Conservation (phyloP, 2,797 vertebrate species). For the Anas bahamensis region DNA sequence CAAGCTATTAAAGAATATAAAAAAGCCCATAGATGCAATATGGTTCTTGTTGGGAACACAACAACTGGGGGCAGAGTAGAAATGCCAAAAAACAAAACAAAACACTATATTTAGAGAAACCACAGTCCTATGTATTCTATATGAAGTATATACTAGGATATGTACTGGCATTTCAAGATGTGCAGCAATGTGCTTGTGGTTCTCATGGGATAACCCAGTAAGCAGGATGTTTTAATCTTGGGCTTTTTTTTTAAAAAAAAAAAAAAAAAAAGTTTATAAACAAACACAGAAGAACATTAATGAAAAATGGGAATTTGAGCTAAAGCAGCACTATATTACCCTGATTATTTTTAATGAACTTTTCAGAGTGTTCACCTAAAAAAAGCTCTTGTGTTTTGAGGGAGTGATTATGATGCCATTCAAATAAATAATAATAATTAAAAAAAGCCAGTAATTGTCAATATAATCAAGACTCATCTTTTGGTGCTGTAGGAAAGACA, state of each 20-base stretch:
- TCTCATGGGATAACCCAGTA: neutral
- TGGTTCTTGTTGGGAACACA: neutral
- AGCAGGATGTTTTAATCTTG: neutral
- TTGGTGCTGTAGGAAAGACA: neutral
- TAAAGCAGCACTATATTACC: neutral
- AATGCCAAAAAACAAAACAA: neutral
- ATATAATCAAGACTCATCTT: neutral
- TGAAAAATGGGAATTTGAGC: neutral
- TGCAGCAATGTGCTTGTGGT: neutral
- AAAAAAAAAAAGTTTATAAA: neutral
- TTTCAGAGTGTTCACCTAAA: neutral
- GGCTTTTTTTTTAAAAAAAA: neutral
- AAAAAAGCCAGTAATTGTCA: neutral
- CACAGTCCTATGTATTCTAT: neutral
- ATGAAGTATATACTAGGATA: neutral
- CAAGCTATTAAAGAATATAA: neutral
- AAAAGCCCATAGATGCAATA: neutral
- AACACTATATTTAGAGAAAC: neutral
- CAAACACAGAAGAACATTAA: neutral
- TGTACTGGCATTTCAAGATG: neutral
- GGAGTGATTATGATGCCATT: neutral
- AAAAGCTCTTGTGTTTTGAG: neutral
- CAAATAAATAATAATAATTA: neutral
- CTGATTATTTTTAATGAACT: constrained; percentile 20
- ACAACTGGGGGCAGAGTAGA: neutral